phyloP scores from a whole-genome alignment of 2,113 vertebrate species.

The Odontophorus gujanensis region DNA sequence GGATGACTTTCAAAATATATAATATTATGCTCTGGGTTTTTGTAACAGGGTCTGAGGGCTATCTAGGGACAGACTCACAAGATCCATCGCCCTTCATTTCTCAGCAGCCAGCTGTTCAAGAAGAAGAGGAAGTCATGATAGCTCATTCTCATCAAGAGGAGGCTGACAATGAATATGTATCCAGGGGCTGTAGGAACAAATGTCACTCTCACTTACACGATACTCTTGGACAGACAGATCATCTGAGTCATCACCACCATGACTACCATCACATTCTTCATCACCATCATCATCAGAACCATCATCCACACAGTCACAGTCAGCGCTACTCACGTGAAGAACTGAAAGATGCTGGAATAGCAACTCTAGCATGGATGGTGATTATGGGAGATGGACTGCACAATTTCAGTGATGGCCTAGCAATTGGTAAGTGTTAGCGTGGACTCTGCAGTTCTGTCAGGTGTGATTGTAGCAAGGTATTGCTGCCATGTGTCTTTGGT shows the following conservation, averaged over 20 bases:
- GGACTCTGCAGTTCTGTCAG: background rate
- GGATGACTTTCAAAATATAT: background rate
- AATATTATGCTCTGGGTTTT: background rate
- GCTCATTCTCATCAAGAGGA: conserved; percentile 80
- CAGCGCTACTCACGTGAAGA: conserved; percentile 93
- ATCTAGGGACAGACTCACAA: conserved; percentile 76
- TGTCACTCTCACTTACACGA: conserved; percentile 98
- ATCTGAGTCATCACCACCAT: conserved; percentile 94
- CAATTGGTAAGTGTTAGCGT: conserved; percentile 83
- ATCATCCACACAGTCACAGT: conserved; percentile 95
- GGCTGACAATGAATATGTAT: conserved; percentile 84
- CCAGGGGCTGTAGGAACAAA: conserved; percentile 94
- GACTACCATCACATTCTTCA: conserved; percentile 99
- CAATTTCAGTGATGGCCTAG: conserved; percentile 96
- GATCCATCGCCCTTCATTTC: conserved; percentile 79
- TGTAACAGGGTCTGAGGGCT: conserved; percentile 77
- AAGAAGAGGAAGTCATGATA: conserved; percentile 97
- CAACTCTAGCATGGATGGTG: conserved; percentile 97
- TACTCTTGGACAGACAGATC: conserved; percentile 92
- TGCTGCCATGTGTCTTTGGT: background rate
- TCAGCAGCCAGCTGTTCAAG: conserved; percentile 79
- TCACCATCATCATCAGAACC: conserved; percentile 98
- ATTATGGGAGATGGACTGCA: conserved; percentile 98
- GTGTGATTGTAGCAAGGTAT: background rate
- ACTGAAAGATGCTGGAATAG: conserved; percentile 91